These are phyloP conservation scores for Pachyuromys duprasi DNA, from an alignment of 2,797 vertebrate species.

Conservation along the genomic window DNA sequence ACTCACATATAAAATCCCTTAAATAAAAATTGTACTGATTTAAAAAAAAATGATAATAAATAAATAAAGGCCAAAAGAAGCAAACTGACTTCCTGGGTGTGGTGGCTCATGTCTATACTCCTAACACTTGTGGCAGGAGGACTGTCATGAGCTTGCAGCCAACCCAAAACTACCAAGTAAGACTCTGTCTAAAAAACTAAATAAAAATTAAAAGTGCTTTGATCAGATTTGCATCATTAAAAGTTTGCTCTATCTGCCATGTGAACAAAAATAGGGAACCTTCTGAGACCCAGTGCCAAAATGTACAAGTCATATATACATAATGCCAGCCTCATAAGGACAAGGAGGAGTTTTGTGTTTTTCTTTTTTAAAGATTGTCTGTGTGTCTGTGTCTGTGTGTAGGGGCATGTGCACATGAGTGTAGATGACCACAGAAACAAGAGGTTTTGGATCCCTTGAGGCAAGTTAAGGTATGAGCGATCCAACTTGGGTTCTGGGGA, in stretches of 20 bases:
- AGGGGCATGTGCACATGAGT: background rate
- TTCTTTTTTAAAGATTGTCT: background rate
- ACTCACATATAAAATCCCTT: background rate
- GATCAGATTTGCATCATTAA: conserved; percentile 25
- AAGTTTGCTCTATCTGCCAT: background rate
- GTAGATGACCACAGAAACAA: background rate
- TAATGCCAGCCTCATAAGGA: background rate
- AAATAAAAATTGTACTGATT: background rate
- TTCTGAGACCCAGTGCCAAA: background rate
- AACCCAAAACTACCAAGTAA: background rate
- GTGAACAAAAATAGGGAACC: conserved; percentile 5
- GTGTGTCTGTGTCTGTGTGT: background rate
- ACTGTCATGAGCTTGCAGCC: background rate
- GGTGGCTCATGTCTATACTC: background rate
- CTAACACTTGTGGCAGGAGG: background rate
- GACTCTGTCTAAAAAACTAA: background rate
- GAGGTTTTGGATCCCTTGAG: background rate
- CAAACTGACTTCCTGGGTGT: background rate
- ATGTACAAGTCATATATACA: background rate
- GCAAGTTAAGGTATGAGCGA: background rate
- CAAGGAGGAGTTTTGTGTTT: too few species aligned
- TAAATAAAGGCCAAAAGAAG: background rate
- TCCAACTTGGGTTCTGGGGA: background rate
- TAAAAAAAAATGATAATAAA: background rate
- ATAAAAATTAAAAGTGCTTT: background rate